A percentile compares a stretch with the other conserved stretches of the same genome.
These are phyloP conservation scores for Xenus cinereus DNA, from an alignment of 2,113 vertebrate species.

Conservation along the genomic window DNA sequence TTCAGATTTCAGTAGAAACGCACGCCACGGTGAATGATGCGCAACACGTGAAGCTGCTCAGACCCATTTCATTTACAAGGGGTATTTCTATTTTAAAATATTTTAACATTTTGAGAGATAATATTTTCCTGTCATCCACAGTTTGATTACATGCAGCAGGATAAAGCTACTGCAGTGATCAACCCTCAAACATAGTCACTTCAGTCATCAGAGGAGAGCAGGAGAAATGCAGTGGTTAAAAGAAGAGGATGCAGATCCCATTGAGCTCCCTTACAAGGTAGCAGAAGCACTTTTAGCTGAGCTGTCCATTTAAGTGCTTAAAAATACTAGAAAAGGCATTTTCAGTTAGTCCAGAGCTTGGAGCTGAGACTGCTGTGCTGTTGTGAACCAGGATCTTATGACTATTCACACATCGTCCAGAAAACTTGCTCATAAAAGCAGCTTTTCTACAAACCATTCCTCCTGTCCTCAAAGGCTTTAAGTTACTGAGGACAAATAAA, in stretches of 20 bases:
- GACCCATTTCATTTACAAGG: background rate
- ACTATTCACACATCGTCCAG: background rate
- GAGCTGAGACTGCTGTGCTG: background rate
- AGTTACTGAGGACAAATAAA: background rate
- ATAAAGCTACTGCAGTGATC: background rate
- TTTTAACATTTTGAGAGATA: background rate
- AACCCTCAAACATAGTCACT: background rate
- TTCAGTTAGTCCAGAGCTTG: background rate
- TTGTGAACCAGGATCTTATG: background rate
- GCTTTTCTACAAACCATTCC: background rate
- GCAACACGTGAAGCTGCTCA: too few relatives aligned
- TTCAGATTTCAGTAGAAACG: background rate
- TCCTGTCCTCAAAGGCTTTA: background rate
- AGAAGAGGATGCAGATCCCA: background rate
- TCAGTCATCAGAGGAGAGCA: background rate
- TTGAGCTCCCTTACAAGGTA: background rate
- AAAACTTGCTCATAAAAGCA: background rate
- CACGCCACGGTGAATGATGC: rapidly evolving
- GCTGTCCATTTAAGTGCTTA: background rate
- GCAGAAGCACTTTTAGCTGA: background rate
- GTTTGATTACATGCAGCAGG: background rate
- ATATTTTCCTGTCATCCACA: background rate
- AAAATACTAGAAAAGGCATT: background rate
- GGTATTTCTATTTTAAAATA: background rate
- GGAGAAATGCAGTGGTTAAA: background rate